A percentile compares a stretch with the other conserved stretches of the same genome.
Conservation (phyloP, 2,888 invertebrate genomes). For the Philaethria dido region DNA sequence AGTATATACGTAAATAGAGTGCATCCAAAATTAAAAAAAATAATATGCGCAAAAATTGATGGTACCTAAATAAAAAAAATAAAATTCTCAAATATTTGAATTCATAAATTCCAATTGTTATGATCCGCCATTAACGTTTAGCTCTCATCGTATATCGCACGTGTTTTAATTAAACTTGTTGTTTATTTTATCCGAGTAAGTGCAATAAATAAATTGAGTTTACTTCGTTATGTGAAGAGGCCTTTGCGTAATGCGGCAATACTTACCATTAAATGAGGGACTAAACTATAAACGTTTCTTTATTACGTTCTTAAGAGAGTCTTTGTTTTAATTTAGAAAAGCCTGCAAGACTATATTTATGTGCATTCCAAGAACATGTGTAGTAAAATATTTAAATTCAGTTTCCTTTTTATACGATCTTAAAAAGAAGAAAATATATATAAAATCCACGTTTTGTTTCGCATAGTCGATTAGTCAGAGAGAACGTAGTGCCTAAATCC, state of each 20-base stretch:
- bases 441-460: no score
- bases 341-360: conserved; percentile 1
- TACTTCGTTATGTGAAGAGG: conserved; percentile 6
- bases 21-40: not conserved
- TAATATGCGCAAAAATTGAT: not conserved
- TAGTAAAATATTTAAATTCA: not conserved
- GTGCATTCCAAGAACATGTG: not conserved
- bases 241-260: conserved; percentile 14
- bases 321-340: conserved; percentile 24
- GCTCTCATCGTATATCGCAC: conserved; percentile 17
- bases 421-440: no score
- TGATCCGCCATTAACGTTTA: conserved; percentile 16
- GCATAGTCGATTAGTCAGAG: no score
- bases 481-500: no score
- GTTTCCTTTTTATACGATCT: no score
- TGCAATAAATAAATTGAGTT: conserved; percentile 21
- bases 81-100: conserved; percentile 1
- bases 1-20: no score
- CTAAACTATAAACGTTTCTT: conserved; percentile 15
- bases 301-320: conserved; percentile 9
- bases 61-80: not conserved
- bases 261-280: conserved; percentile 22
- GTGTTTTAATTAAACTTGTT: conserved; percentile 23
- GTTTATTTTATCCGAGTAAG: conserved; percentile 15
- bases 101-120: conserved; percentile 19